Evolutionary conservation across 2,888 invertebrate species (phyloP).

Genomic region (Pristionchus maxplancki): DNA sequence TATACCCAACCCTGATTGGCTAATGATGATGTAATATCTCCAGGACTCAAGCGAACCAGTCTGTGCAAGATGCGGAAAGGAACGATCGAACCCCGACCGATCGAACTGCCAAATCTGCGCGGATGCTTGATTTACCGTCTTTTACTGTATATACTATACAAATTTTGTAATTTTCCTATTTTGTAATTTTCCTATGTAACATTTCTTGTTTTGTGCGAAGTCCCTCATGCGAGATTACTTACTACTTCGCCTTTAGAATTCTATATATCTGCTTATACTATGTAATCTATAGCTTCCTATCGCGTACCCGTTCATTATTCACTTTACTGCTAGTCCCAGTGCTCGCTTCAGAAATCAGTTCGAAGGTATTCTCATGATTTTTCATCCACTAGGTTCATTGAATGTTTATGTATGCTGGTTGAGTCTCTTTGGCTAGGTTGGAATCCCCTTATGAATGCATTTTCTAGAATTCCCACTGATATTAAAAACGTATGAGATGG

Average conservation of each 20-base stretch:
- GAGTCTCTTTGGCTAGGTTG: constrained; percentile 49
- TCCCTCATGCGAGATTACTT: constrained; percentile 17
- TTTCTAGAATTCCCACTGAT: constrained; percentile 32
- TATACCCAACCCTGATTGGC: neutral
- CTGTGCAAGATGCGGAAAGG: constrained; percentile 67
- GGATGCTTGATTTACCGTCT: neutral
- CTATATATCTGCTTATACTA: constrained; percentile 41
- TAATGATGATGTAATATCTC: neutral
- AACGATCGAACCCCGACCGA: constrained; percentile 57
- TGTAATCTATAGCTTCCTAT: constrained; percentile 23
- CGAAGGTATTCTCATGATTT: constrained; percentile 1
- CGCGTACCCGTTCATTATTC: constrained; percentile 39
- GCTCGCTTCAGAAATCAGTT: neutral
- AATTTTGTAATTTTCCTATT: constrained; percentile 19
- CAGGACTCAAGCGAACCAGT: constrained; percentile 60
- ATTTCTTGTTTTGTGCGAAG: constrained; percentile 40
- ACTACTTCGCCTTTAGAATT: constrained; percentile 25
- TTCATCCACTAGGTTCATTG: constrained; percentile 29
- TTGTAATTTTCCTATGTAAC: constrained; percentile 32
- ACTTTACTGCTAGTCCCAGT: constrained; percentile 10
- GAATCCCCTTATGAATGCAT: constrained; percentile 48
- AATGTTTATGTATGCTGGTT: constrained; percentile 39
- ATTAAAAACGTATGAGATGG: constrained; percentile 35
- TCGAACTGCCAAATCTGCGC: constrained; percentile 55
- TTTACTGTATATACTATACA: constrained; percentile 4